phyloP scores from a whole-genome alignment of 1,140 invertebrate genomes.

The Dolichoris vasculosae region DNA sequence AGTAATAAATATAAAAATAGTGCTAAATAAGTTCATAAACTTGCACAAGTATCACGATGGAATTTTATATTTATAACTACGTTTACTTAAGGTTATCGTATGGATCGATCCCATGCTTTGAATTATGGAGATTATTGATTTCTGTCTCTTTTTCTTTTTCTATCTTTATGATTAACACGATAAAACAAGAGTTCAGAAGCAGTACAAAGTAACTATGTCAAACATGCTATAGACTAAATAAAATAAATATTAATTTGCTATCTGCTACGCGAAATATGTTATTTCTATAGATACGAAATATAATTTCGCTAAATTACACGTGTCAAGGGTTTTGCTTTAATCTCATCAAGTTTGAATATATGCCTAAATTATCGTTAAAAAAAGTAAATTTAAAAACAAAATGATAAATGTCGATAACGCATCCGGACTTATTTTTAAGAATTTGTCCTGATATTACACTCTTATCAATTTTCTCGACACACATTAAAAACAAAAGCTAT shows the following conservation, averaged over 20 bases:
- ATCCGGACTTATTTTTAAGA: constrained; percentile 44
- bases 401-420: constrained; percentile 39
- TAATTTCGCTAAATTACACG: constrained; percentile 19
- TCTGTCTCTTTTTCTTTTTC: constrained; percentile 18
- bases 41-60: neutral
- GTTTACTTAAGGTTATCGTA: constrained; percentile 39
- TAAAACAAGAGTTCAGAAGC: neutral
- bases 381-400: constrained; percentile 23
- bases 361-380: neutral
- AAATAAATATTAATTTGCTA: neutral
- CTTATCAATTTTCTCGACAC: constrained; percentile 25
- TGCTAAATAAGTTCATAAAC: neutral
- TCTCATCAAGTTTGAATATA: constrained; percentile 1
- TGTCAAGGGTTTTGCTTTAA: constrained; percentile 8
- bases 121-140: constrained; percentile 48
- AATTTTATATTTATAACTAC: constrained; percentile 32
- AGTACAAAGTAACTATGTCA: neutral
- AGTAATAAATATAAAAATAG: neutral
- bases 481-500: constrained; percentile 33
- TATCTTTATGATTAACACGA: neutral
- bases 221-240: neutral
- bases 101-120: constrained; percentile 45
- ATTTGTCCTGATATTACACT: neutral
- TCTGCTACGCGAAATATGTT: neutral
- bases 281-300: neutral